A percentile compares a stretch with the other conserved stretches of the same genome.
Conservation (phyloP, 2,888 invertebrate genomes). For the Adela reaumurella region DNA sequence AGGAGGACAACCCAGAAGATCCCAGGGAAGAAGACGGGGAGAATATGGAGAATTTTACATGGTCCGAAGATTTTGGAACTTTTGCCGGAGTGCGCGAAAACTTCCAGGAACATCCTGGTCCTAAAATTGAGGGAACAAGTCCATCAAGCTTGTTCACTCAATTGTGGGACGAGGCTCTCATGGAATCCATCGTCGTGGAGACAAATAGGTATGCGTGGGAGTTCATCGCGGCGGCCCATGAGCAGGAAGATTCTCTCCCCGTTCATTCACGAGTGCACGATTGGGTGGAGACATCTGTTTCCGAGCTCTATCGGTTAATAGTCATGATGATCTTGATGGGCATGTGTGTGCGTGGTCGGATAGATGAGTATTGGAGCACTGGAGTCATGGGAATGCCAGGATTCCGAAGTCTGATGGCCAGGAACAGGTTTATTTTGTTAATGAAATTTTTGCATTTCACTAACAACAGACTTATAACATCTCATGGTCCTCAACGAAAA, state of each 20-base stretch:
- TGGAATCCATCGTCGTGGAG: slow-evolving; percentile 4
- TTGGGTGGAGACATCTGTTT: slow-evolving; percentile 5
- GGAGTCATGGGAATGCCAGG: slow-evolving; percentile 12
- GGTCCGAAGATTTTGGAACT: slow-evolving; percentile 1
- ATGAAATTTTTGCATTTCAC: slow-evolving; percentile 12
- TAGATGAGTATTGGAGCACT: slow-evolving; percentile 13
- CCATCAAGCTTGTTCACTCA: slow-evolving; percentile 4
- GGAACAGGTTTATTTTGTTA: slow-evolving; percentile 9
- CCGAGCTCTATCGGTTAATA: slow-evolving; percentile 4
- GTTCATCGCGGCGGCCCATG: slow-evolving; percentile 1
- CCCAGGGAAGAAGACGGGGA: not conserved
- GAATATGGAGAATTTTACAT: not conserved
- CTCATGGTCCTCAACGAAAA: slow-evolving; percentile 3
- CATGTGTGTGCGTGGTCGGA: slow-evolving; percentile 3
- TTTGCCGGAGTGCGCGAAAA: not conserved
- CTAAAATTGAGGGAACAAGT: slow-evolving; percentile 4
- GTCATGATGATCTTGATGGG: slow-evolving; percentile 4
- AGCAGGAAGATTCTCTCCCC: not conserved
- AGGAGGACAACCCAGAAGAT: not conserved
- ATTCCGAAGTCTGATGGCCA: slow-evolving; percentile 10
- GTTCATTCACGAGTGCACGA: slow-evolving; percentile 1
- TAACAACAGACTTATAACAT: slow-evolving; percentile 8
- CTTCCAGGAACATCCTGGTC: slow-evolving; percentile 2
- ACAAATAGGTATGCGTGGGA: slow-evolving; percentile 6
- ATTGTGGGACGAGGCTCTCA: slow-evolving; percentile 4